Base-by-base conservation (phyloP, 2,888 invertebrate genomes). In the Stenchaetothrips biformis region DNA sequence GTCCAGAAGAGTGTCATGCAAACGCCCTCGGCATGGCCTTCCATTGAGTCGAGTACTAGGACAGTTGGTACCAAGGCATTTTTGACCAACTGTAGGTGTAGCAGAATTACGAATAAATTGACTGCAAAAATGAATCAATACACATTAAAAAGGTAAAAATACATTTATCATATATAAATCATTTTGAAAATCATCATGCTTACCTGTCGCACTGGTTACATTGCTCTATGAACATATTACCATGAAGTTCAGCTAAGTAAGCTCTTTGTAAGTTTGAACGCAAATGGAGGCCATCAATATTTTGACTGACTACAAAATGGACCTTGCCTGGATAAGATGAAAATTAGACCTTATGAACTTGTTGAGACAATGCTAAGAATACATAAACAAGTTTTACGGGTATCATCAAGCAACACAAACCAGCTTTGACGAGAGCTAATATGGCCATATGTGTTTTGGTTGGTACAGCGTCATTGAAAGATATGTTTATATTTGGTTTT, bases 231-330 rank as follows among this genome's bases (percentile, higher is more conserved):
- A 97, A 99, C 94, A 99, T 98, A 87, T 99, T 98, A 1, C 99
- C 99, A 89, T 99, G 99, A 78, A 99, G 89, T 87, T 99, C 99
- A 13, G 98, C 92, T 82, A 99, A 87, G 85, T 92, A 88, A 84
- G 92, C 91, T 81, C 97, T 90, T 0, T 91, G 89, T 82, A 99
- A 88, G 6, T 98, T 98, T 9, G 97, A 97, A 84, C 95, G 92
- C 80, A 98, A 88, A 88, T 99, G 99, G 79, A 99, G 89, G 0
- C 99, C 99, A 89, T 99, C 99, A 83, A 99, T 98, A 87, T 99
- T 99, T 88, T 99, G 99, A 85, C 97, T 97, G 37, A 99, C 91
- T 53, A 99, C 90, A 85, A 94, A 97, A 83, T 96, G 93, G 0
- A 97, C 89, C 86, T 90, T 89, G 77, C 91, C 92, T 86, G 88